Conservation (phyloP, 2,797 vertebrate genomes). For the Enteromius argenteus region DNA sequence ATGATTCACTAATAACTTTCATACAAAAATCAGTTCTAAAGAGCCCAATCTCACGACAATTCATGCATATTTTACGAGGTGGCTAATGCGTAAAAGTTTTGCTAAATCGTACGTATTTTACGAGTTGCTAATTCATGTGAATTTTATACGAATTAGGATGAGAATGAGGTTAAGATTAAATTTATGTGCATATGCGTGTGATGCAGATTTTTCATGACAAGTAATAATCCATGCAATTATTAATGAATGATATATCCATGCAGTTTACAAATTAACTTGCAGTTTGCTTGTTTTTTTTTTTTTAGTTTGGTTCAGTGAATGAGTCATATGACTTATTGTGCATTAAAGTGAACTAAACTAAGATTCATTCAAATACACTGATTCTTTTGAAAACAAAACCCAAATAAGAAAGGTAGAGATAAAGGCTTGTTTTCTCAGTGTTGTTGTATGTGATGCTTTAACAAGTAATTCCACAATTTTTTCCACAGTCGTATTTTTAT, state of each 20-base stretch:
- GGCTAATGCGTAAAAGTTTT: no score
- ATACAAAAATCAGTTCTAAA: background rate
- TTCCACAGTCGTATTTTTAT: background rate
- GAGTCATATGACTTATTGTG: background rate
- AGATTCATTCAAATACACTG: background rate
- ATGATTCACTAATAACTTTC: background rate
- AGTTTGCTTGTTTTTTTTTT: background rate
- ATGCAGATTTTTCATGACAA: background rate
- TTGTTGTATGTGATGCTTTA: background rate
- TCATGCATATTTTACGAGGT: no score
- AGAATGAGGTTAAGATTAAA: background rate
- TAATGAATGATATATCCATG: background rate
- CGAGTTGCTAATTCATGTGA: no score
- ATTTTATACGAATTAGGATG: no score
- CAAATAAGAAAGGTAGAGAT: background rate
- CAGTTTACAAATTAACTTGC: no score
- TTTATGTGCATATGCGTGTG: background rate
- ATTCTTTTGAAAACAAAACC: background rate
- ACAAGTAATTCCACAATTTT: background rate
- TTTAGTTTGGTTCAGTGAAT: background rate
- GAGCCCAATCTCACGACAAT: no score
- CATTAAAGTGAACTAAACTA: background rate
- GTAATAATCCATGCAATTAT: background rate
- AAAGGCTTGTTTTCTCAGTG: background rate
- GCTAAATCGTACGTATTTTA: no score